These are phyloP conservation scores for Melinaea marsaeus DNA, from an alignment of 2,888 invertebrate genomes.

Conservation along the genomic window DNA sequence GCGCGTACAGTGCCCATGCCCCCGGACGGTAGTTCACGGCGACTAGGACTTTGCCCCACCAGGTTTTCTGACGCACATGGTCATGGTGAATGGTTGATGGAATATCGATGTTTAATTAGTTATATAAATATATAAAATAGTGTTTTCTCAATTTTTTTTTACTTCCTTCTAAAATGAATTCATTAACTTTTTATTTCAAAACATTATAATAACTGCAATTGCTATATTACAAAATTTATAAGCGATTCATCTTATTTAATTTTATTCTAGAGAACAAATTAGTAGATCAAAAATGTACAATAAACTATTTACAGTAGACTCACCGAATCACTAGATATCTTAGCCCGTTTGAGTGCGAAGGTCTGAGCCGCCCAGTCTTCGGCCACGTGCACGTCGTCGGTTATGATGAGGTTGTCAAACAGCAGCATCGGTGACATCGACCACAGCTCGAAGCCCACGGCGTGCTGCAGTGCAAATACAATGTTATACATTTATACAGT, in stretches of 20 bases:
- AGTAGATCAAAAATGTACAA: conserved; percentile 17
- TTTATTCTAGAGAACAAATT: too few relatives aligned
- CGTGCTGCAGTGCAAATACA: conserved; percentile 78
- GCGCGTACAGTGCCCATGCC: conserved; percentile 87
- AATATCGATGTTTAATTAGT: too few relatives aligned
- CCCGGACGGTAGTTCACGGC: conserved; percentile 88
- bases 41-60: conserved; percentile 85
- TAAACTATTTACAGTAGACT: conserved; percentile 52
- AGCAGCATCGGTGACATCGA: conserved; percentile 96
- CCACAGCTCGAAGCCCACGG: conserved; percentile 98
- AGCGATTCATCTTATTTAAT: too few relatives aligned
- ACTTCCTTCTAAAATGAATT: too few relatives aligned
- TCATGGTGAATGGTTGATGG: too few relatives aligned
- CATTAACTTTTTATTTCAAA: too few relatives aligned
- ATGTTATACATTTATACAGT: too few relatives aligned
- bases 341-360: conserved; percentile 89
- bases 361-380: conserved; percentile 89
- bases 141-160: too few relatives aligned
- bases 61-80: conserved; percentile 56
- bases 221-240: too few relatives aligned
- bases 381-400: conserved; percentile 88
- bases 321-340: conserved; percentile 88
- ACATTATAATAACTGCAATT: too few relatives aligned
- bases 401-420: conserved; percentile 96
- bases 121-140: too few relatives aligned